Conservation (phyloP, 2,113 vertebrate genomes). For the Choloepus hoffmanni region DNA sequence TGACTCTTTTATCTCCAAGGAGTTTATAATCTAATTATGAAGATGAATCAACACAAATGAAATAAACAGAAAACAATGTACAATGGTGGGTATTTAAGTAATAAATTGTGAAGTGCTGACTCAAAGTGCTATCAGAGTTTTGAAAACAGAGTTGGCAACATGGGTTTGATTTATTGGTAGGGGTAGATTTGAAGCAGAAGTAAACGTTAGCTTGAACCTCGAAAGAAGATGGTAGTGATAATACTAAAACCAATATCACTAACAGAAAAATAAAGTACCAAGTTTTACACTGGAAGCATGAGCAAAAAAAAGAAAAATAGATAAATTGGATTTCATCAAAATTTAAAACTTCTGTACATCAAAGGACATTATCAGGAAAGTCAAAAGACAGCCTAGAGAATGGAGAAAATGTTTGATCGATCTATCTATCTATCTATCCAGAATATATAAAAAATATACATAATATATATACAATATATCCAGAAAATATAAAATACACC, state of each 20-base stretch:
- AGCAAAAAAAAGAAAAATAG: too few species aligned
- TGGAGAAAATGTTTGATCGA: too few species aligned
- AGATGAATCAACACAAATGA: neutral
- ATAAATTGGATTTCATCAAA: too few species aligned
- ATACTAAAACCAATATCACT: neutral
- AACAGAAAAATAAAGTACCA: neutral
- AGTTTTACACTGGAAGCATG: neutral
- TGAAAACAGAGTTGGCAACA: neutral
- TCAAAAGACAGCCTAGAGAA: too few species aligned
- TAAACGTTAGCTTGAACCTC: conserved; percentile 36
- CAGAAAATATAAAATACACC: too few species aligned
- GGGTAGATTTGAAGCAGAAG: conserved; percentile 42
- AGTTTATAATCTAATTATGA: conserved; percentile 41
- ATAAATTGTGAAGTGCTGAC: neutral
- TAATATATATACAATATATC: too few species aligned
- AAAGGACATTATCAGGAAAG: too few species aligned
- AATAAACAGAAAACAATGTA: conserved; percentile 5
- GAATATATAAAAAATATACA: too few species aligned
- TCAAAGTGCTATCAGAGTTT: neutral
- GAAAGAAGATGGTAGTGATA: neutral
- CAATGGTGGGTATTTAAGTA: neutral
- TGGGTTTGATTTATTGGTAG: neutral
- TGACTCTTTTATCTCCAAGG: neutral
- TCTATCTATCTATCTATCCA: too few species aligned
- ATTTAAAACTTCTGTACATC: too few species aligned